Conservation (phyloP, 2,888 invertebrate species). For the Lobophora halterata region DNA sequence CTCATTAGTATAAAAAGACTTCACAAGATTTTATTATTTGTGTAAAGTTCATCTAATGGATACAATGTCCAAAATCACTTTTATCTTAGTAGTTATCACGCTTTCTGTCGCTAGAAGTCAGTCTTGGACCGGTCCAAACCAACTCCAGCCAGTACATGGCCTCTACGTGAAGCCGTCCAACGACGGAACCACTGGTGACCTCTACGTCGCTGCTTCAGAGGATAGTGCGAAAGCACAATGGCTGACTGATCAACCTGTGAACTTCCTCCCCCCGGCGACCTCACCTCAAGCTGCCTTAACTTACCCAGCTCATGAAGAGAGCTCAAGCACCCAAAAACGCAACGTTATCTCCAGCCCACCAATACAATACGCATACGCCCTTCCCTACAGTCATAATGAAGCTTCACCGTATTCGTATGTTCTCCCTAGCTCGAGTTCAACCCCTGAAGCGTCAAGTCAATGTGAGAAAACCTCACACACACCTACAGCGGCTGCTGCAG, state of each 20-base stretch:
- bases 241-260: constrained; percentile 65
- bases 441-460: constrained; percentile 40
- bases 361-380: constrained; percentile 55
- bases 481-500: constrained; percentile 27
- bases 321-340: constrained; percentile 51
- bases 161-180: constrained; percentile 66
- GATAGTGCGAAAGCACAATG: constrained; percentile 65
- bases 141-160: constrained; percentile 67
- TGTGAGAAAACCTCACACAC: constrained; percentile 40
- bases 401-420: constrained; percentile 49
- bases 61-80: constrained; percentile 31
- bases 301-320: constrained; percentile 41
- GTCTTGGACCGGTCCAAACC: constrained; percentile 45
- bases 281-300: constrained; percentile 31
- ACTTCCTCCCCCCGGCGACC: constrained; percentile 49
- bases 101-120: constrained; percentile 36
- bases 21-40: constrained; percentile 12
- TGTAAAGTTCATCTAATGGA: constrained; percentile 18
- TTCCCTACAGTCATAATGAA: constrained; percentile 45
- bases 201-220: constrained; percentile 72
- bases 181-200: constrained; percentile 68
- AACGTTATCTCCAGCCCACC: constrained; percentile 48
- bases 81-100: constrained; percentile 12
- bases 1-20: constrained; percentile 35
- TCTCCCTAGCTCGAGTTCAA: constrained; percentile 32